Evolutionary conservation across 2,888 invertebrate genomes (phyloP), one percentile per base, ranked within the genome.

Genomic region (Agrotis puta): DNA sequence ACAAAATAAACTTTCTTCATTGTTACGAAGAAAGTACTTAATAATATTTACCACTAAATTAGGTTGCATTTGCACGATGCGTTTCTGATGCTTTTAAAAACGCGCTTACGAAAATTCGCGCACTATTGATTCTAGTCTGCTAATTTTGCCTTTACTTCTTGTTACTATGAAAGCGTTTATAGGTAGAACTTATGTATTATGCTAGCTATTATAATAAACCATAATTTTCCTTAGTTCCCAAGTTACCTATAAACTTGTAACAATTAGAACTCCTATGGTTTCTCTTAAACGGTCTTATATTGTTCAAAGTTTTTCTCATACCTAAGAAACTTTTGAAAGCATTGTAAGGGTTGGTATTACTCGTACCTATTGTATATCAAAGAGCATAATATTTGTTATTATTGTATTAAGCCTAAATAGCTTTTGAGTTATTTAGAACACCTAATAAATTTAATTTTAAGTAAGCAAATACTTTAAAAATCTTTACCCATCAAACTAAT

Each of bases 1-100:
- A 39, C 33, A 63, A 61, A 57, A 47, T n/a, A 48, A 79, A 61
- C 61, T 62, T 80, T 74, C 59, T 65, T 74, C 74, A 74, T 79
- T 76, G 57, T 65, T 66, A 45, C 51, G 43, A 33, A 27, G 43
- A 57, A 58, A 45, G 33, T 48, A 69, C 57, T 53, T 54, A 50
- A 59, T 59, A 72, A 79, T 79, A 59, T 79, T 79, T 59, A 59
- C 45, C 45, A 33, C 63, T 43, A 45, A 53, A 18, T 50, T 45
- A 73, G 48, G 62, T 43, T 39, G 2, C 47, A 27, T 39, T 16
- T 58, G 48, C 13, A 58, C 43, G 27, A 51, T 27, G 20, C 54
- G n/a, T 57, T 63, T 70, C 57, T 27, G n/a, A 39, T 39, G 33
- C 27, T 50, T 51, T 24, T n/a, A 53, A 48, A 50, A 51, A 47